A percentile compares a stretch with the other conserved stretches of the same genome.
phyloP scores from a whole-genome alignment of 2,888 invertebrate genomes.

The Chironomus riparius region DNA sequence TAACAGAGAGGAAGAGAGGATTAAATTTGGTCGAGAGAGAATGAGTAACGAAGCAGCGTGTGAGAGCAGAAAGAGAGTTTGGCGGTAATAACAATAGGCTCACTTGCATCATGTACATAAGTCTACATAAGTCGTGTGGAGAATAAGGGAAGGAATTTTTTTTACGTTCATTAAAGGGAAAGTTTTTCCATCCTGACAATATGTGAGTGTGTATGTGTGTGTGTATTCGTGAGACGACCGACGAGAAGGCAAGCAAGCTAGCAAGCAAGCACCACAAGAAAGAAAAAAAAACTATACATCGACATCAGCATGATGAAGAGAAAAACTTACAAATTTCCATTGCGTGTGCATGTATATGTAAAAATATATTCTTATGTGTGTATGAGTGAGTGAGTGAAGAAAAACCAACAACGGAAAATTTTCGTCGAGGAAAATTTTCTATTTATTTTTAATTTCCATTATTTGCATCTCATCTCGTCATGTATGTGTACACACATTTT shows the following conservation, averaged over 20 bases:
- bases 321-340: not conserved
- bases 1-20: not conserved
- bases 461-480: conserved; percentile 23
- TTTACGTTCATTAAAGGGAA: conserved; percentile 12
- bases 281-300: not conserved
- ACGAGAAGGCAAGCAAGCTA: not conserved
- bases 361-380: not conserved
- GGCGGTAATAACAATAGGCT: not conserved
- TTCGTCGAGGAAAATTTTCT: conserved; percentile 12
- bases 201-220: not conserved
- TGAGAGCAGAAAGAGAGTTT: not conserved
- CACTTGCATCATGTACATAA: not conserved
- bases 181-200: not conserved
- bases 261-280: not conserved
- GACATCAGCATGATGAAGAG: not conserved
- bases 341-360: not conserved
- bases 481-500: conserved; percentile 3
- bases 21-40: not conserved
- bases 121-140: not conserved
- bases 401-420: not conserved
- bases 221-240: not conserved
- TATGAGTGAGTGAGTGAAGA: not conserved
- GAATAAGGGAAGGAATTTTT: not conserved
- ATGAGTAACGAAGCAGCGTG: not conserved
- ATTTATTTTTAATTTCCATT: conserved; percentile 27